Evolutionary conservation across 2,888 invertebrate species (phyloP).

Genomic region (Noctua pronuba): DNA sequence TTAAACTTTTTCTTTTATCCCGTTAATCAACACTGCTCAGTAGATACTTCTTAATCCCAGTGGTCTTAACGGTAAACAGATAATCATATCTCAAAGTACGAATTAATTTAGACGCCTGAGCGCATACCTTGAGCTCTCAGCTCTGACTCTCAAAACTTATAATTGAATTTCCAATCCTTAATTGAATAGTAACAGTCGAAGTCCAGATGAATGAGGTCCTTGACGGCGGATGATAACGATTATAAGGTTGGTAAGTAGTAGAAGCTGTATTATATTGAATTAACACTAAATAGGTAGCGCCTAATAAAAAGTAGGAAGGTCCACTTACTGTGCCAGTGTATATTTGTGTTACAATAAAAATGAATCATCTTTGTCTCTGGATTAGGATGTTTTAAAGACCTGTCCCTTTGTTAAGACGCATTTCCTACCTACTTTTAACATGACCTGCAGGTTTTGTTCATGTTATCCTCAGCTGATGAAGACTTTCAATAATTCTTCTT

Average conservation of each 20-base stretch:
- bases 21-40: conserved; percentile 33
- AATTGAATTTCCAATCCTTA: conserved; percentile 83
- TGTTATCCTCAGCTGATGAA: not conserved
- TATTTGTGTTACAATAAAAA: not conserved
- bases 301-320: not conserved
- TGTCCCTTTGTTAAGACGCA: not conserved
- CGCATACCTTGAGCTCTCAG: conserved; percentile 76
- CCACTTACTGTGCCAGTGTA: not conserved
- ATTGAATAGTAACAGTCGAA: conserved; percentile 84
- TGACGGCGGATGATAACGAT: conserved; percentile 64
- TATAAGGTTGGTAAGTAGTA: conserved; percentile 44
- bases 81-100: conserved; percentile 75
- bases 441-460: not conserved
- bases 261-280: not conserved
- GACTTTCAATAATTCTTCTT: not conserved
- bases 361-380: not conserved
- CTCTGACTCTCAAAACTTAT: conserved; percentile 81
- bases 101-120: conserved; percentile 78
- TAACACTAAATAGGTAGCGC: not conserved
- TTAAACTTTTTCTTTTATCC: conserved; percentile 40
- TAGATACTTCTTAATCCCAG: conserved; percentile 55
- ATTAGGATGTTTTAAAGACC: no score
- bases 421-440: not conserved
- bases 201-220: conserved; percentile 78
- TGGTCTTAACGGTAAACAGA: conserved; percentile 64